phyloP scores from a whole-genome alignment of 2,888 invertebrate genomes.

The Cephalotes varians region DNA sequence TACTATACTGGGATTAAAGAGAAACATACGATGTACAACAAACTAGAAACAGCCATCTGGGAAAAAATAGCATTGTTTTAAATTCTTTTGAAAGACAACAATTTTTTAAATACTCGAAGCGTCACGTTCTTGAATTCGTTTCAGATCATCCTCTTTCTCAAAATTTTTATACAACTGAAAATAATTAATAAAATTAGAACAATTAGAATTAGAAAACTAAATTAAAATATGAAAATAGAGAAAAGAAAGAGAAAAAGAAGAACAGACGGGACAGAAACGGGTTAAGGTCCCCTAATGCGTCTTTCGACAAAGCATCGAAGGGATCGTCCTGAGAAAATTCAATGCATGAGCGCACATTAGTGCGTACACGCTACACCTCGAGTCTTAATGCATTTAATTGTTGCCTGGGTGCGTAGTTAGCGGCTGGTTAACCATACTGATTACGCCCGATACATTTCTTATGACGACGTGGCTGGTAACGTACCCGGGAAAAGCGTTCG shows the following conservation, averaged over 20 bases:
- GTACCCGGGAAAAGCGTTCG: constrained; percentile 69
- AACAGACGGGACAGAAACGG: not conserved
- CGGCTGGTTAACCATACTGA: constrained; percentile 83
- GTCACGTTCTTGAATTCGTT: not conserved
- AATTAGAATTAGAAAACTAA: not conserved
- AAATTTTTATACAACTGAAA: not conserved
- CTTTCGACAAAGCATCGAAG: constrained; percentile 40
- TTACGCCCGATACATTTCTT: constrained; percentile 80
- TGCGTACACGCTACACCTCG: constrained; percentile 78
- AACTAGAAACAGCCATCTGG: not conserved
- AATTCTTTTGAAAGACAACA: not conserved
- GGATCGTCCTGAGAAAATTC: constrained; percentile 79
- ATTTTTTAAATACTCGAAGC: not conserved
- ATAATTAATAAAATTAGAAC: constrained; percentile 6
- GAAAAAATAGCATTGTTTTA: not conserved
- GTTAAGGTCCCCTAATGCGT: constrained; percentile 28
- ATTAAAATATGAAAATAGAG: constrained; percentile 30
- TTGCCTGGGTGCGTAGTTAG: constrained; percentile 81
- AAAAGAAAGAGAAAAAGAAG: not conserved
- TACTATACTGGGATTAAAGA: not conserved
- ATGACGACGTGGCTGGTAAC: constrained; percentile 71
- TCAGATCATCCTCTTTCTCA: not conserved
- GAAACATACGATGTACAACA: not conserved
- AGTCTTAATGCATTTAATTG: constrained; percentile 80
- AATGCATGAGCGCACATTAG: constrained; percentile 82